Base-by-base conservation (phyloP, 2,113 vertebrate species). In the Pogona vitticeps region DNA sequence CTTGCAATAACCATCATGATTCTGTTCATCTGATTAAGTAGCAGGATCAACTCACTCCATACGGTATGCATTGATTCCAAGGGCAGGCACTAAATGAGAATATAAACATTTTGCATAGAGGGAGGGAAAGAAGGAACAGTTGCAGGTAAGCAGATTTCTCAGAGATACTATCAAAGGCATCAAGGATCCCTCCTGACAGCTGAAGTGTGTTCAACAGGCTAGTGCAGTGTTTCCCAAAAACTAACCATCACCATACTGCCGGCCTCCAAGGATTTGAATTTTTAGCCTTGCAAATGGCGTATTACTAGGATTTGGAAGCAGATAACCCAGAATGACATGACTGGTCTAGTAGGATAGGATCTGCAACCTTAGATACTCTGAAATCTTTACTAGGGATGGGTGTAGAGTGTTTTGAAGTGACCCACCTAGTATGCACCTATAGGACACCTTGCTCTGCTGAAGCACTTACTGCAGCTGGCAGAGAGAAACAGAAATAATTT, bases 21-120 rank as follows among this genome's bases (percentile, higher is more conserved):
- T 67, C 72, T 68, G 40, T 86, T 65, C n/a, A 36, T 61, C 42
- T 1, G 75, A 82, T 82, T 76, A 68, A 20, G 18, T 63, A 36
- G 65, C 73, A 79, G 56, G 36, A 89, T 68, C 67, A 59, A 90
- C 84, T 83, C 4, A 0, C 59, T 88, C 73, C 90, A 59, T 40
- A 65, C 7, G 0, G 1, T 36, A 90, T 56, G 83, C 86, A 26
- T n/a, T 63, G 42, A 88, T 82, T 46, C 86, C 28, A 85, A 81
- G 76, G 82, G n/a, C 52, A 88, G 82, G n/a, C 52, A 88, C 78
- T 75, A 86, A 88, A 78, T 52, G 68, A 83, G 42, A 58, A 76
- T 68, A 88, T 67, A 88, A 67, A 20, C 87, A 71, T 85, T 36
- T 83, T 72, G 76, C 89, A 87, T 52, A 10, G 71, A 40, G 31